These are phyloP conservation scores for Mormyrus lacerda DNA, from an alignment of 2,113 vertebrate species.

Conservation along the genomic window DNA sequence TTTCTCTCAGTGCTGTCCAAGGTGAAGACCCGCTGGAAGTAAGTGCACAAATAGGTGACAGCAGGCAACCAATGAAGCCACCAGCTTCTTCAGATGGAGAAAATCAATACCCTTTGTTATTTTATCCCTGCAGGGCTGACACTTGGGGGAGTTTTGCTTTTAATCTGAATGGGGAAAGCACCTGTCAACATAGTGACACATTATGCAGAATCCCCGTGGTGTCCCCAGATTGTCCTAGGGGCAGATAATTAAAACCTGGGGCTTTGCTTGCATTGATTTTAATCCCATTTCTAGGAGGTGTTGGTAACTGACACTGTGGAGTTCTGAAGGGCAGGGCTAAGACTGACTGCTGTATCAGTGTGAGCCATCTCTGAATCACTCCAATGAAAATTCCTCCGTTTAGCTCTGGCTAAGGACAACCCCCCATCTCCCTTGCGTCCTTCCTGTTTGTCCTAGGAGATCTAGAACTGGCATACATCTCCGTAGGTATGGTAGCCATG, in stretches of 20 bases:
- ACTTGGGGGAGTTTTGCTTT: constrained; percentile 13
- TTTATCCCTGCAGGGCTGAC: neutral
- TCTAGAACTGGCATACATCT: neutral
- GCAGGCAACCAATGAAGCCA: neutral
- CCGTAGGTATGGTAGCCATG: neutral
- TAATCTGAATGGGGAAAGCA: constrained; percentile 29
- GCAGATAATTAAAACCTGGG: constrained; percentile 30
- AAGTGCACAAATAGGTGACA: constrained; percentile 5
- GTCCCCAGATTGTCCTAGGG: constrained; percentile 22
- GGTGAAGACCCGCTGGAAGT: neutral
- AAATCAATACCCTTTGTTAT: constrained; percentile 7
- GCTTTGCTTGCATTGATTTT: constrained; percentile 20
- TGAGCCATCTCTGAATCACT: neutral
- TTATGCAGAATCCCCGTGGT: constrained; percentile 25
- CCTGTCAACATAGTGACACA: constrained; percentile 35
- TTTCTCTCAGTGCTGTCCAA: neutral
- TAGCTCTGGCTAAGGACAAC: neutral
- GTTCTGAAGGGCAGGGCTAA: neutral
- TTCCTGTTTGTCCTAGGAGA: neutral
- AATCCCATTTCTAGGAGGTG: constrained; percentile 9
- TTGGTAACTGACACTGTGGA: constrained; percentile 11
- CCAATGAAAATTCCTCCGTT: constrained; percentile 1
- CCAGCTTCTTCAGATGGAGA: neutral
- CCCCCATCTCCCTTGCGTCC: neutral
- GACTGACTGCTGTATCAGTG: neutral